These are phyloP conservation scores for Macquaria ambigua DNA, from an alignment of 2,113 vertebrate genomes.

Conservation along the genomic window DNA sequence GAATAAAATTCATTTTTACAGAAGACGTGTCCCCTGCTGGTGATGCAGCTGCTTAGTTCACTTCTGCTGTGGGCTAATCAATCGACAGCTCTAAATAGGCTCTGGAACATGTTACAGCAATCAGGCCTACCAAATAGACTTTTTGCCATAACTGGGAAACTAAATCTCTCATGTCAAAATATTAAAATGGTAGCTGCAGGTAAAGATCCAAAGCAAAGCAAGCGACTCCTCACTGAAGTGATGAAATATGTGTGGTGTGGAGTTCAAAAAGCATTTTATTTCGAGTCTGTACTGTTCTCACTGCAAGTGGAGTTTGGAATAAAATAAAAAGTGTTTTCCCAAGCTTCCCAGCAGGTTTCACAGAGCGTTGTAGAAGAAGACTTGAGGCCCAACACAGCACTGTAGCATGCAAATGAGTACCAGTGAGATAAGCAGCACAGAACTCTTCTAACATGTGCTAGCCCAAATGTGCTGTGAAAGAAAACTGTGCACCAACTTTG, in stretches of 20 bases:
- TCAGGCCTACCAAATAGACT: neutral
- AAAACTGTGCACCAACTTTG: neutral
- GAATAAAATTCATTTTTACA: neutral
- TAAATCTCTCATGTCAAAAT: neutral
- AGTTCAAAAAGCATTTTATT: neutral
- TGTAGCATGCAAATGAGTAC: slow-evolving; percentile 11
- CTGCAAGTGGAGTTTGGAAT: neutral
- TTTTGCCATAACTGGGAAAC: neutral
- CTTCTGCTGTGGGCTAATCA: neutral
- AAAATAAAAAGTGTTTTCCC: neutral
- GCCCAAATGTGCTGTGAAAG: slow-evolving; percentile 1
- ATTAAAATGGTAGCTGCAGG: neutral
- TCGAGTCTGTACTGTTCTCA: neutral
- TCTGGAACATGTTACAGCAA: neutral
- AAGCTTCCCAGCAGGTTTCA: slow-evolving; percentile 17
- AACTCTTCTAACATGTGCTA: neutral
- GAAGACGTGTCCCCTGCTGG: neutral
- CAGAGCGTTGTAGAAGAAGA: neutral
- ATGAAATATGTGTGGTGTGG: neutral
- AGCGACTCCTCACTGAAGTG: neutral
- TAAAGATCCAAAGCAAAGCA: neutral
- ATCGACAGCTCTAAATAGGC: neutral
- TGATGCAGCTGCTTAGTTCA: neutral
- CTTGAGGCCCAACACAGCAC: neutral
- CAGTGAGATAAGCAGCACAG: neutral